Percentiles rank a stretch among this genome's conserved stretches.
phyloP scores from a whole-genome alignment of 2,113 vertebrate species.

The Mirounga angustirostris region DNA sequence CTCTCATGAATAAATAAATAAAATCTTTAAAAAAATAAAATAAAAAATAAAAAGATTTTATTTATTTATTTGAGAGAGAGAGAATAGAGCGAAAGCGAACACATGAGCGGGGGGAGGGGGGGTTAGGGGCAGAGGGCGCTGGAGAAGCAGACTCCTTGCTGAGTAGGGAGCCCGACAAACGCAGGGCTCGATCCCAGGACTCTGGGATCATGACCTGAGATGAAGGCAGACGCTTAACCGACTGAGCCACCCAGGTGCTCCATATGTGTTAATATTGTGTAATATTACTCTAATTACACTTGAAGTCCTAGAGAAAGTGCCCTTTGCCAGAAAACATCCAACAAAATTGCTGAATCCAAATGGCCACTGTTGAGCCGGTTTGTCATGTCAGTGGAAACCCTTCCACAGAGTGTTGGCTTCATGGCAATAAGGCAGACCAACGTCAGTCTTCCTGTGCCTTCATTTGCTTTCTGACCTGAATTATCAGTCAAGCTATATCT shows the following conservation, averaged over 20 bases:
- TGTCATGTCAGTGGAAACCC: not conserved
- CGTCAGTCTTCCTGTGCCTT: conserved; percentile 36
- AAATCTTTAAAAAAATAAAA: no score
- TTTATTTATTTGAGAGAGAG: not conserved
- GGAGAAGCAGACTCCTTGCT: not conserved
- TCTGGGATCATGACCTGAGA: not conserved
- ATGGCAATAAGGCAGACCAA: not conserved
- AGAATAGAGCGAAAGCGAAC: not conserved
- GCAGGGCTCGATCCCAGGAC: not conserved
- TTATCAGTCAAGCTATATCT: conserved; percentile 58
- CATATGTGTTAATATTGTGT: not conserved
- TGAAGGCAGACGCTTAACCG: not conserved
- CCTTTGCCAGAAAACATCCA: conserved; percentile 38
- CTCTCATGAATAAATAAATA: no score
- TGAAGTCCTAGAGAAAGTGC: not conserved
- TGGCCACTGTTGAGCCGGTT: not conserved
- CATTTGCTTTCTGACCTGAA: conserved; percentile 56
- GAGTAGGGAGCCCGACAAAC: not conserved
- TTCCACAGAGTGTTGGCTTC: not conserved
- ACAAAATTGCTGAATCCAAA: not conserved
- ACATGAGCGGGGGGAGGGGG: not conserved
- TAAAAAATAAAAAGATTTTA: no score
- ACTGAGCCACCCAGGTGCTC: not conserved
- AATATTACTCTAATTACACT: not conserved
- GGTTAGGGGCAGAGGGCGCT: not conserved